These are phyloP conservation scores for Calycopis cecrops DNA, from an alignment of 1,140 invertebrate species.

Conservation along the genomic window DNA sequence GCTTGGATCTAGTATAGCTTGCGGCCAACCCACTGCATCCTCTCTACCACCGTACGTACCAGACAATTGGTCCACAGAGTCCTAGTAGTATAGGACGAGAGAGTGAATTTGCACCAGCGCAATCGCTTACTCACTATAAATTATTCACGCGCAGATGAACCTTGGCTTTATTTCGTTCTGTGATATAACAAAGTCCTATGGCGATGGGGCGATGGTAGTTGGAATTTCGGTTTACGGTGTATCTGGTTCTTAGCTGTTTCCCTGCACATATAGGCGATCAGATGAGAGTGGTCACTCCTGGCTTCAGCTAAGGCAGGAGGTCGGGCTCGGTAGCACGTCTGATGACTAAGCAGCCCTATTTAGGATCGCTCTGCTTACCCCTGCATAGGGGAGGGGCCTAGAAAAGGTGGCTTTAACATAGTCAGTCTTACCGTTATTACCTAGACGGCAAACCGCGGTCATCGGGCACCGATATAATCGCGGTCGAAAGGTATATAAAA, in stretches of 20 bases:
- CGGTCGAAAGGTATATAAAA: no score
- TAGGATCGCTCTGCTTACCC: no score
- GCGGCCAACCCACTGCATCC: conserved; percentile 6
- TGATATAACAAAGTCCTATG: no score
- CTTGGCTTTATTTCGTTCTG: no score
- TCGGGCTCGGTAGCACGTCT: conserved; percentile 20
- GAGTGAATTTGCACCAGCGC: conserved; percentile 23
- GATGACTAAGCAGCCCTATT: conserved; percentile 5
- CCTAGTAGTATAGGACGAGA: conserved; percentile 12
- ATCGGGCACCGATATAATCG: no score
- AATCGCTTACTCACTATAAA: conserved; percentile 25
- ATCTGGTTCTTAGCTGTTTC: not conserved
- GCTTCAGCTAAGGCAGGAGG: conserved; percentile 14
- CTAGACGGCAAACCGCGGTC: no score
- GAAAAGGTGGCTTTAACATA: no score
- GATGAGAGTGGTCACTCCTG: conserved; percentile 23
- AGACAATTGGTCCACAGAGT: conserved; percentile 10
- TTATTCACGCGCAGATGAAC: conserved; percentile 23
- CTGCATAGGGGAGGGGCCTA: no score
- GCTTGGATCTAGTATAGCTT: no score
- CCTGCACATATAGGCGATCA: conserved; percentile 22
- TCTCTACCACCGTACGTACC: conserved; percentile 6
- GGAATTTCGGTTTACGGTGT: no score
- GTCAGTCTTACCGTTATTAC: no score
- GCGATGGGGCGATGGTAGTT: no score